These are phyloP conservation scores for Gortyna flavago DNA, from an alignment of 2,888 invertebrate genomes.

Conservation along the genomic window DNA sequence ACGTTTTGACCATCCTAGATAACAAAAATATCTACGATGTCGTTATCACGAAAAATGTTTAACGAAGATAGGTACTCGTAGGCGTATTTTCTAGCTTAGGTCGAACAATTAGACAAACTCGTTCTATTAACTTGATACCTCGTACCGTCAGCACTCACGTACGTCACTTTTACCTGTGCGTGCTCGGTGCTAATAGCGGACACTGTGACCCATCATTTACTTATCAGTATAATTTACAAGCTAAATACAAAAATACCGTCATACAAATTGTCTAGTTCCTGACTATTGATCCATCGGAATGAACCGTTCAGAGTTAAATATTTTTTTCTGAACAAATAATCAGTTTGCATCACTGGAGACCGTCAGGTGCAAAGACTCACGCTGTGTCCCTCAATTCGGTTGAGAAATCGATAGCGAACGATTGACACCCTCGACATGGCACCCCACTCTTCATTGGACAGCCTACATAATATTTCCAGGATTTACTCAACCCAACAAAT, in stretches of 20 bases:
- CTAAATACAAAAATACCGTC: conserved; percentile 9
- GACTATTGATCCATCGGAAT: conserved; percentile 28
- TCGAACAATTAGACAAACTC: conserved; percentile 15
- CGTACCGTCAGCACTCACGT: neutral
- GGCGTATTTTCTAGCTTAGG: neutral
- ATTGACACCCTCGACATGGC: neutral
- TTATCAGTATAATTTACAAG: conserved; percentile 19
- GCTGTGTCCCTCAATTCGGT: neutral
- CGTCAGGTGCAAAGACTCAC: conserved; percentile 6
- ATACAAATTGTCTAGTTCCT: conserved; percentile 33
- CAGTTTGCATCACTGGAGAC: conserved; percentile 18
- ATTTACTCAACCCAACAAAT: neutral
- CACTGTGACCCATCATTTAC: conserved; percentile 21
- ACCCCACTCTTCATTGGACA: neutral
- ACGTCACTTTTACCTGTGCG: neutral
- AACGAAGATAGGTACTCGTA: neutral
- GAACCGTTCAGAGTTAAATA: conserved; percentile 6
- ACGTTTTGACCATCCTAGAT: neutral
- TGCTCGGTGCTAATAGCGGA: conserved; percentile 16
- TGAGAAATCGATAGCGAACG: conserved; percentile 18
- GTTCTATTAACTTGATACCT: conserved; percentile 2
- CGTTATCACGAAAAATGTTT: neutral
- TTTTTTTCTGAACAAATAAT: conserved; percentile 22
- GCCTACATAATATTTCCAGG: neutral
- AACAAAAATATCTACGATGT: neutral